Conservation (phyloP, 2,888 invertebrate genomes). For the Amiota mariae region DNA sequence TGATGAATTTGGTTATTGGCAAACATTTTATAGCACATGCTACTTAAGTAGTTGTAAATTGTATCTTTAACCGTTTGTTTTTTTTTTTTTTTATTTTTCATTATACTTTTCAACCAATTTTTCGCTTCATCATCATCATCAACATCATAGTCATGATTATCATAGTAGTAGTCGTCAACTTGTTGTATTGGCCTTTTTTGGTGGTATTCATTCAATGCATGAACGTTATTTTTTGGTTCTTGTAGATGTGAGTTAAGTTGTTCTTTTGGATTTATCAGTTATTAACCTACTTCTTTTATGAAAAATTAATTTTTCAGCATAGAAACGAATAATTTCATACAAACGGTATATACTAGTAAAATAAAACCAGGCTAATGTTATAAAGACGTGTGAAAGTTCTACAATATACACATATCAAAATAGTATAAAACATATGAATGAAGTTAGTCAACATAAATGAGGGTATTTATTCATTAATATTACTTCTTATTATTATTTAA, state of each 20-base stretch:
- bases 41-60: slow-evolving; percentile 23
- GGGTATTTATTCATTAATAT: too few species aligned
- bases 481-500: background rate
- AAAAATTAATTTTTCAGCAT: slow-evolving; percentile 54
- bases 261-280: slow-evolving; percentile 55
- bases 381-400: slow-evolving; percentile 23
- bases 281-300: slow-evolving; percentile 61
- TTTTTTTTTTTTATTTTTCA: background rate
- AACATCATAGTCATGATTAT: too few species aligned
- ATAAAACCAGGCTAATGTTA: slow-evolving; percentile 25
- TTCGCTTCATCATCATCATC: slow-evolving; percentile 25
- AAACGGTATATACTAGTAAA: background rate
- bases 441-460: too few species aligned
- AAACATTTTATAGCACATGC: slow-evolving; percentile 24
- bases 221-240: background rate
- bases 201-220: background rate
- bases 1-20: background rate
- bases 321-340: slow-evolving; percentile 25
- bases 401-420: background rate
- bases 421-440: background rate
- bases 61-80: slow-evolving; percentile 18
- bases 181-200: slow-evolving; percentile 11
- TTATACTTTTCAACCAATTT: background rate
- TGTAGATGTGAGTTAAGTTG: slow-evolving; percentile 17
- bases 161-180: background rate